Evolutionary conservation across 2,797 vertebrate genomes (phyloP), one percentile per base, ranked within the genome.

Genomic region (Xyrichtys novacula): DNA sequence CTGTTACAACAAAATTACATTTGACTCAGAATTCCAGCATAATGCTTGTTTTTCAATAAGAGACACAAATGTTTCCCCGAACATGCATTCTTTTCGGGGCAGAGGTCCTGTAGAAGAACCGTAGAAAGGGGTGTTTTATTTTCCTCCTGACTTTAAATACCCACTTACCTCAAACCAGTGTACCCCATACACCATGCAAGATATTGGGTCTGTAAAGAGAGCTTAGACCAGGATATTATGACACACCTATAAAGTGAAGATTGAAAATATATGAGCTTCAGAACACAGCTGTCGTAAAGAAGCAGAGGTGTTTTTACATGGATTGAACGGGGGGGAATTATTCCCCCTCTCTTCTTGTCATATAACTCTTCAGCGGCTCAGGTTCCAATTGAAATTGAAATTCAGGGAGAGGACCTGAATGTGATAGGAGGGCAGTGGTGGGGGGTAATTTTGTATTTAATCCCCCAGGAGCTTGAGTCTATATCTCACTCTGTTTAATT

Each of bases 381-480:
- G 61, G 67, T 89, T 85, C 65, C 88, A 64, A 55, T 58, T 84
- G 86, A 85, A 81, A 89, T 60, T 53, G 69, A 74, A 86, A 76
- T 71, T 78, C 58, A 16, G 16, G 16, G 5, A 25, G 63, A 59
- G 43, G 38, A 44, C 38, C 34, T 43, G 55, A 48, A 58, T 54
- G 60, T 16, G 63, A 84, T 46, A n/a, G 49, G 46, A 55, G 53
- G 8, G 46, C 36, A 1, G 29, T 7, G 9, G 47, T 25, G 62
- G 66, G 54, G 65, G 56, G 28, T 48, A 7, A 36, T 57, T 64
- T 63, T 42, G 50, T 44, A 39, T 78, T 77, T 59, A 72, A 62
- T 78, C 63, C 52, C 71, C 23, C 22, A 19, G 43, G 32, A 54
- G 44, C 67, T 58, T 7, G 42, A 25, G 31, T 63, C 50, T 47